A percentile compares a stretch with the other conserved stretches of the same genome.
Evolutionary conservation across 92 coral and sea anemone species (phyloP).

Genomic region (Paragorgia papillata): DNA sequence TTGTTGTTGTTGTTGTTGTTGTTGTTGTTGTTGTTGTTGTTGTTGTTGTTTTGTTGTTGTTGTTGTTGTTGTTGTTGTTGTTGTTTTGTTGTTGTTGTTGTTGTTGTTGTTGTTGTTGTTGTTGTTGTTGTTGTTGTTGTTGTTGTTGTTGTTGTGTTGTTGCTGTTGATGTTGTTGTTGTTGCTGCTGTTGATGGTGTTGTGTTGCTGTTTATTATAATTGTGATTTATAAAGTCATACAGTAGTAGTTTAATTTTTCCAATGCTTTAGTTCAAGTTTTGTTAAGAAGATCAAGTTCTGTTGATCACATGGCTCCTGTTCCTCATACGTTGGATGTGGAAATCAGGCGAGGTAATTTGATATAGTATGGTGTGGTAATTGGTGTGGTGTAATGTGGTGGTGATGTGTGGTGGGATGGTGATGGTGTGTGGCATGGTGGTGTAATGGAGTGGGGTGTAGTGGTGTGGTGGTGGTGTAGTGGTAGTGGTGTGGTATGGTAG

Average conservation of each 20-base stretch:
- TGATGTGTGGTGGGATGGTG: too few relatives aligned
- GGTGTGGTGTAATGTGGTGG: too few relatives aligned
- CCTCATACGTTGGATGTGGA: slow-evolving; percentile 78
- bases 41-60: not conserved
- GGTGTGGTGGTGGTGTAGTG: too few relatives aligned
- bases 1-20: not conserved
- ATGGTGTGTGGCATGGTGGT: too few relatives aligned
- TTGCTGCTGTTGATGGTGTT: too few relatives aligned
- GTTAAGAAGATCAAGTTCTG: slow-evolving; percentile 85
- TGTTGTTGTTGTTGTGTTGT: too few relatives aligned
- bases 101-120: not conserved
- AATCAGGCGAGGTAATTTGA: slow-evolving; percentile 57
- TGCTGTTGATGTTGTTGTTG: too few relatives aligned
- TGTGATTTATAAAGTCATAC: too few relatives aligned
- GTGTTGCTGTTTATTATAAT: too few relatives aligned
- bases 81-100: not conserved
- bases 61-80: not conserved
- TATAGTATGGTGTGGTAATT: not conserved
- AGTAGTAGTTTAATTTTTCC: not conserved
- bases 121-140: too few relatives aligned
- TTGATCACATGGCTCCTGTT: slow-evolving; percentile 83
- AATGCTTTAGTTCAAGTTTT: slow-evolving; percentile 80
- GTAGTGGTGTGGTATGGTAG: too few relatives aligned
- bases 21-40: not conserved
- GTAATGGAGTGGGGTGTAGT: too few relatives aligned